Evolutionary conservation across 2,113 vertebrate species (phyloP).

Genomic region (Nerophis lumbriciformis): DNA sequence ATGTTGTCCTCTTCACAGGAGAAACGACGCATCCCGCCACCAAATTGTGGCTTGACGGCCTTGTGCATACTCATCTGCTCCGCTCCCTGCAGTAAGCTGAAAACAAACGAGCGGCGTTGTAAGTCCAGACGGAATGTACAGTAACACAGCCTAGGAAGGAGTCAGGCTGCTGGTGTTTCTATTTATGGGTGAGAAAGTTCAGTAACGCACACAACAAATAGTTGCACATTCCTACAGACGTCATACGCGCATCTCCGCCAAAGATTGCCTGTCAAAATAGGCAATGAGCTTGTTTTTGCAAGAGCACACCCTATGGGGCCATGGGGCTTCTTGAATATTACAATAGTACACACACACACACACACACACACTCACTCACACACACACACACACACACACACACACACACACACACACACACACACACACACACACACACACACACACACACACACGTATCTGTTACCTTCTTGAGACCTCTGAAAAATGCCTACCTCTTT

Average conservation of each 20-base stretch:
- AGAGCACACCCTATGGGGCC: neutral
- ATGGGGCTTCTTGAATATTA: neutral
- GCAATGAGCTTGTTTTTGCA: neutral
- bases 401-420: too few species aligned
- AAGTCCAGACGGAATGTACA: conserved; percentile 2
- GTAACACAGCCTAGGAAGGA: neutral
- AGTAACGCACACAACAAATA: neutral
- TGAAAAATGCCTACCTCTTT: too few species aligned
- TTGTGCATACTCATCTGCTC: conserved; percentile 91
- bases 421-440: too few species aligned
- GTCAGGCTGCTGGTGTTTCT: conserved; percentile 2
- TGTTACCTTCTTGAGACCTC: too few species aligned
- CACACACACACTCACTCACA: neutral
- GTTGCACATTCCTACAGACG: too few species aligned
- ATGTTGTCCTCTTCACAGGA: conserved; percentile 96
- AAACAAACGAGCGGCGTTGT: conserved; percentile 26
- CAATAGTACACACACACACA: neutral
- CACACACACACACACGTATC: neutral
- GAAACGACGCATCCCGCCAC: conserved; percentile 84
- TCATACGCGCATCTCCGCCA: neutral
- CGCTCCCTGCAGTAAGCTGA: conserved; percentile 86
- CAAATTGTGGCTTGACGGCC: conserved; percentile 86
- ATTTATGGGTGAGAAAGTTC: conserved; percentile 20
- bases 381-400: too few species aligned
- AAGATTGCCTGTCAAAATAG: neutral